Evolutionary conservation across 2,113 vertebrate species (phyloP).

Genomic region (Scortum barcoo): DNA sequence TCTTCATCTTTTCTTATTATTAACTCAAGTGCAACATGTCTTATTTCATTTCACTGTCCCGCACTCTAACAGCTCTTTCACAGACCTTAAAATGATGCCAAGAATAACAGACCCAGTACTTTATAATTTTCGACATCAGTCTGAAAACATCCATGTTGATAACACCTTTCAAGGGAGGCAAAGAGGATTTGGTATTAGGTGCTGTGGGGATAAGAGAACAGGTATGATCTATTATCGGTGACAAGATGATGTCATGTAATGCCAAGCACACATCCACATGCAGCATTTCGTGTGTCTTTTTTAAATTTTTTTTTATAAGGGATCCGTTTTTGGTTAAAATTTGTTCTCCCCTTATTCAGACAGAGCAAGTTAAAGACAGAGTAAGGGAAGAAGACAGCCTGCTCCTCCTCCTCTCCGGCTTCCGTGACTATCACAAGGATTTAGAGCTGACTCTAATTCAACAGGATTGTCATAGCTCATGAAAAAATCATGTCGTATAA

Average conservation of each 20-base stretch:
- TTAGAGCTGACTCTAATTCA: slow-evolving; percentile 91
- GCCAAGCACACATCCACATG: neutral
- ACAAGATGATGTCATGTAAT: neutral
- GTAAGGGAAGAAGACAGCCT: slow-evolving; percentile 56
- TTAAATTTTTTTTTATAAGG: slow-evolving; percentile 25
- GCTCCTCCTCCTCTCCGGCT: slow-evolving; percentile 69
- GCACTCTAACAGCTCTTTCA: neutral
- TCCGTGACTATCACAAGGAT: slow-evolving; percentile 90
- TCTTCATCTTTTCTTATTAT: too few relatives aligned
- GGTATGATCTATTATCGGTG: slow-evolving; percentile 22
- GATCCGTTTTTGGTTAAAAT: slow-evolving; percentile 26
- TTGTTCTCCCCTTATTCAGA: slow-evolving; percentile 33
- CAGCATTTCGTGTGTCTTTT: slow-evolving; percentile 11
- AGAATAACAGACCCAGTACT: neutral
- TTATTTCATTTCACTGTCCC: neutral
- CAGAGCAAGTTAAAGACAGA: slow-evolving; percentile 50
- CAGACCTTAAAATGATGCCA: neutral
- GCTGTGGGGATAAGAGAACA: neutral
- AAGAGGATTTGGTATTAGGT: neutral
- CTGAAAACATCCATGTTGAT: neutral
- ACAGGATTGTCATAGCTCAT: slow-evolving; percentile 94
- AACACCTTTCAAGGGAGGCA: neutral
- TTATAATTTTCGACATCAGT: neutral
- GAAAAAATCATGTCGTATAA: slow-evolving; percentile 98
- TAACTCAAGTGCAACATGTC: neutral